Evolutionary conservation across 2,113 vertebrate species (phyloP).

Genomic region (Chloroceryle aenea): DNA sequence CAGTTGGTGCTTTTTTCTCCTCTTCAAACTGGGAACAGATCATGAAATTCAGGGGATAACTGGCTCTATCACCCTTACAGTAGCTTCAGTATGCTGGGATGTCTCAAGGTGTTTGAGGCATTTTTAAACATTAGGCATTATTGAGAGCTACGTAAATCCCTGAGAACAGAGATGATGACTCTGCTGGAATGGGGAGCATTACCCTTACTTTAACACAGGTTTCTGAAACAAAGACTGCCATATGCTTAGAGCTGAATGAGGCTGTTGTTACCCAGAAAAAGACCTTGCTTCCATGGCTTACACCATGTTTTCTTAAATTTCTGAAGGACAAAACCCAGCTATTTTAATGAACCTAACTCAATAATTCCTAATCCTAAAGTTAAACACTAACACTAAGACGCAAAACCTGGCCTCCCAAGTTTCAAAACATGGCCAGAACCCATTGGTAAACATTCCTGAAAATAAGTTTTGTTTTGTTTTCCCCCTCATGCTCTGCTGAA

Average conservation of each 20-base stretch:
- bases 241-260: slow-evolving; percentile 57
- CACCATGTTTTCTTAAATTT: slow-evolving; percentile 68
- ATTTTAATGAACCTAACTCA: slow-evolving; percentile 76
- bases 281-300: slow-evolving; percentile 48
- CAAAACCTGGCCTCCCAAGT: slow-evolving; percentile 63
- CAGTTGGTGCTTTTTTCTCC: not conserved
- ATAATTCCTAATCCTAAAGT: slow-evolving; percentile 75
- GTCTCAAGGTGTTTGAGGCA: not conserved
- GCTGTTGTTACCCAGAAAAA: slow-evolving; percentile 52
- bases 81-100: slow-evolving; percentile 1
- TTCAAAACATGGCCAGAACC: slow-evolving; percentile 68
- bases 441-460: slow-evolving; percentile 74
- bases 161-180: slow-evolving; percentile 47
- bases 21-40: not conserved
- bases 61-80: not conserved
- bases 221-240: slow-evolving; percentile 61
- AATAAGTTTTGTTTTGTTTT: slow-evolving; percentile 72
- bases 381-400: slow-evolving; percentile 66
- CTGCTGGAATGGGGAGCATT: not conserved
- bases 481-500: slow-evolving; percentile 51
- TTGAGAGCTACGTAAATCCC: not conserved
- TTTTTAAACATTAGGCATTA: not conserved
- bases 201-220: slow-evolving; percentile 41
- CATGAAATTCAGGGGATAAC: not conserved
- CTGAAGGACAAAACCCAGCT: slow-evolving; percentile 57